These are phyloP conservation scores for Paracanthobrama guichenoti DNA, from an alignment of 2,113 vertebrate species.

Conservation along the genomic window DNA sequence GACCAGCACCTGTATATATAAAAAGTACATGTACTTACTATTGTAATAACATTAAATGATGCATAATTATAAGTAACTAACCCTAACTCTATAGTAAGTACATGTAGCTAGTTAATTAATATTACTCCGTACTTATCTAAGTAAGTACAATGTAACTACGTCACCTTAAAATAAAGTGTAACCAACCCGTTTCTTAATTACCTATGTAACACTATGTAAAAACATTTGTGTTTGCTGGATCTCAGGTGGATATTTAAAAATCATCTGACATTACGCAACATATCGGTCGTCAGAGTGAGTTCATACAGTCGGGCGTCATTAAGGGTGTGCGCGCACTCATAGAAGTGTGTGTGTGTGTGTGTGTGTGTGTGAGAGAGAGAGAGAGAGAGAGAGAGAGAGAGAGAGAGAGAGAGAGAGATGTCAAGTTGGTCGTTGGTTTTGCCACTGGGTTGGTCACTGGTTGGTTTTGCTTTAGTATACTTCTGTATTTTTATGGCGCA, in stretches of 20 bases:
- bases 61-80: too few species aligned
- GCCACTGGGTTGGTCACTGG: not conserved
- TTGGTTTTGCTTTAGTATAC: not conserved
- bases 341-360: not conserved
- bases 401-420: not conserved
- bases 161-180: too few species aligned
- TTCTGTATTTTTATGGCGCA: not conserved
- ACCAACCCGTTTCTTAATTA: not conserved
- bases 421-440: not conserved
- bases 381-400: not conserved
- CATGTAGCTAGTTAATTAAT: too few species aligned
- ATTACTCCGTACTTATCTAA: too few species aligned
- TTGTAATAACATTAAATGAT: too few species aligned
- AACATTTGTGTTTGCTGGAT: not conserved
- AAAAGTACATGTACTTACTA: too few species aligned
- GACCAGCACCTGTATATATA: too few species aligned
- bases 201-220: not conserved
- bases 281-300: not conserved
- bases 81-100: too few species aligned
- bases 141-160: too few species aligned
- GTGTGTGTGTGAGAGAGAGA: not conserved
- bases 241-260: not conserved
- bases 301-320: not conserved
- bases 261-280: slow-evolving; percentile 6
- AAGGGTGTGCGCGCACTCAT: not conserved